Evolutionary conservation across 2,888 invertebrate genomes (phyloP), one percentile per base, ranked within the genome.

Genomic region (Lacanobia wlatinum): DNA sequence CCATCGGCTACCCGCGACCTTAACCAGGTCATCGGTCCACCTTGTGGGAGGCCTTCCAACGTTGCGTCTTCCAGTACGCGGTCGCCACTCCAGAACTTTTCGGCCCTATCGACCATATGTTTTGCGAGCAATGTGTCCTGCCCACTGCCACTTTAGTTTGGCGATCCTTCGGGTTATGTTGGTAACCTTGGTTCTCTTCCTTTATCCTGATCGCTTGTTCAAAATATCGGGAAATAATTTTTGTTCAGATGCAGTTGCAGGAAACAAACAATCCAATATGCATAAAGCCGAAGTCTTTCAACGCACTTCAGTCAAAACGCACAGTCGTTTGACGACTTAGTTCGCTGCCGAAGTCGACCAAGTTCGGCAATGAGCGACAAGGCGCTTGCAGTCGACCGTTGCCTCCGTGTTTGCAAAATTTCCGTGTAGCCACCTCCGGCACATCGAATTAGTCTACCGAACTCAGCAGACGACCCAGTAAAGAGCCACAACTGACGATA

Each of bases 221-320:
- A 46, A 18, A 65, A 21, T n/a, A 65, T 38, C 7, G 16, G n/a
- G 23, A 34, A 9, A 21, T 21, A 12, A n/a, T 23, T 50, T 43
- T 70, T 48, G 18, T 56, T 18, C 10, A 38, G 16, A 12, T 60
- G n/a, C 34, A 61, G 55, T 76, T 55, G 69, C 8, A 8, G 14
- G 14, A 52, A 59, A 48, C 12, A 46, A 40, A 60, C 4, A 52
- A 59, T 52, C 12, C 21, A 76, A 18, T 40, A 16, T 56, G 18
- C 18, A 56, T 18, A 5, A 56, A 34, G 34, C 16, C 34, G 6
- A 34, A 58, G 10, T 38, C 21, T n/a, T 59, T 59, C 21, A 38
- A 40, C 1, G 40, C n/a, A n/a, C 21, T 8, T 8, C 21, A 21
- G 8, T 40, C 1, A 21, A 21, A 21, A 21, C 14, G n/a, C 14